These are phyloP conservation scores for Myotis findleyi DNA, from an alignment of 2,797 vertebrate species.

Conservation along the genomic window DNA sequence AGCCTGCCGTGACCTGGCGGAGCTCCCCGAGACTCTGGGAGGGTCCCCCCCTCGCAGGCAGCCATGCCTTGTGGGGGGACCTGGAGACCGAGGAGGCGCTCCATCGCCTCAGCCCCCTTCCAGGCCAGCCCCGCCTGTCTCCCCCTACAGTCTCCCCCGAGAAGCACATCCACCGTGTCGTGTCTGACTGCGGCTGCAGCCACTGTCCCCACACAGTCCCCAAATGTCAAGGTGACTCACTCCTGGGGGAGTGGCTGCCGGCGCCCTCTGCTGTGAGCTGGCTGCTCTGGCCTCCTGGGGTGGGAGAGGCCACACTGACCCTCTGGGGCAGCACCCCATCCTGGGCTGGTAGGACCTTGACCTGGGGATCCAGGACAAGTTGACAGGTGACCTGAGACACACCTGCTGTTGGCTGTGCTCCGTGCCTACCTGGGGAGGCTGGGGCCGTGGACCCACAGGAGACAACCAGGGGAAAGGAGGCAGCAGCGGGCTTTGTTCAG, in stretches of 20 bases:
- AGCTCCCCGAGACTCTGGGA: not conserved
- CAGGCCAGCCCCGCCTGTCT: not conserved
- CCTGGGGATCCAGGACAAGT: not conserved
- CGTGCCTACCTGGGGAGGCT: not conserved
- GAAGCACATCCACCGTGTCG: not conserved
- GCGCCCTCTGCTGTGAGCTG: not conserved
- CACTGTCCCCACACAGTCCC: not conserved
- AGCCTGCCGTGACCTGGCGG: not conserved
- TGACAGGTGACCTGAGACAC: not conserved
- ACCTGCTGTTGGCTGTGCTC: not conserved
- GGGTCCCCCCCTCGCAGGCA: not conserved
- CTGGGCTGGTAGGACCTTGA: not conserved
- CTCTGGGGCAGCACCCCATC: not conserved
- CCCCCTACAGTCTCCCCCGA: not conserved
- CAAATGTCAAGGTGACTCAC: slow-evolving; percentile 25
- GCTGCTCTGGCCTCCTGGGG: not conserved
- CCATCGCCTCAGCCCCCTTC: not conserved
- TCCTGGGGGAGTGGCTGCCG: not conserved
- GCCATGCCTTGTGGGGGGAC: not conserved
- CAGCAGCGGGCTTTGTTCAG: not conserved
- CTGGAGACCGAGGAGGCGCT: not conserved
- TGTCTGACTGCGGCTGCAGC: not conserved
- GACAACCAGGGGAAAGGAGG: not conserved
- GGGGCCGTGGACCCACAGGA: not conserved
- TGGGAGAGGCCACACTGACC: not conserved